Evolutionary conservation across 2,888 invertebrate genomes (phyloP).

Genomic region (Matsumyia berberina): DNA sequence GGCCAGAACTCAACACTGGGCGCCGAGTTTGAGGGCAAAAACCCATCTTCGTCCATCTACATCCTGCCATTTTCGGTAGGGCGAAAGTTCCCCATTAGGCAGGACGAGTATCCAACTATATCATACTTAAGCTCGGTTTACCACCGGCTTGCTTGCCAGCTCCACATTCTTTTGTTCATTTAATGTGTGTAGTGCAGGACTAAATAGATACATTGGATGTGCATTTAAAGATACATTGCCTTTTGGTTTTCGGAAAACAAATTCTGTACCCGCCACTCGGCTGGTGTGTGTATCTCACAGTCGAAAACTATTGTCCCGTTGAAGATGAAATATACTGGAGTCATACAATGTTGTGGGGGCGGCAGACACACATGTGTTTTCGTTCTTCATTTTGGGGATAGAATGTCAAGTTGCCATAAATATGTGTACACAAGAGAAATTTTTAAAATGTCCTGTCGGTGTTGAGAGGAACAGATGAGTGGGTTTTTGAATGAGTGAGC

Average conservation of each 20-base stretch:
- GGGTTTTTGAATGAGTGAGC: constrained; percentile 7
- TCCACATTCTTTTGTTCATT: constrained; percentile 20
- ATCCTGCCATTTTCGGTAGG: constrained; percentile 10
- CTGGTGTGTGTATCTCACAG: constrained; percentile 17
- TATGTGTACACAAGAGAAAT: neutral
- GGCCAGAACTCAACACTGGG: neutral
- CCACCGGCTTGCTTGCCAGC: constrained; percentile 20
- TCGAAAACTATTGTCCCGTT: constrained; percentile 24
- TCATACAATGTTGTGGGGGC: neutral
- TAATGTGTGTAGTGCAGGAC: constrained; percentile 2
- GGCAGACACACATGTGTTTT: constrained; percentile 4
- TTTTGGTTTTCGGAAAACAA: neutral
- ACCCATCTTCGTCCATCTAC: constrained; percentile 25
- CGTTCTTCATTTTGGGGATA: constrained; percentile 12
- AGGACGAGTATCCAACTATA: constrained; percentile 52
- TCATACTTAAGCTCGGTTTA: constrained; percentile 54
- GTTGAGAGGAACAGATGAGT: neutral
- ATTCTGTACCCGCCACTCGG: too few relatives aligned
- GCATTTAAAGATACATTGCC: neutral
- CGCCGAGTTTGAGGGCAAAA: constrained; percentile 9
- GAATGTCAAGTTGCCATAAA: constrained; percentile 26
- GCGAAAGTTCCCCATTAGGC: constrained; percentile 59
- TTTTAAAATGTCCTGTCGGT: neutral
- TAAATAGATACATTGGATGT: constrained; percentile 5
- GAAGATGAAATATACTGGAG: constrained; percentile 22